Evolutionary conservation across 2,797 vertebrate species (phyloP).

Genomic region (Tiaroga cobitis): DNA sequence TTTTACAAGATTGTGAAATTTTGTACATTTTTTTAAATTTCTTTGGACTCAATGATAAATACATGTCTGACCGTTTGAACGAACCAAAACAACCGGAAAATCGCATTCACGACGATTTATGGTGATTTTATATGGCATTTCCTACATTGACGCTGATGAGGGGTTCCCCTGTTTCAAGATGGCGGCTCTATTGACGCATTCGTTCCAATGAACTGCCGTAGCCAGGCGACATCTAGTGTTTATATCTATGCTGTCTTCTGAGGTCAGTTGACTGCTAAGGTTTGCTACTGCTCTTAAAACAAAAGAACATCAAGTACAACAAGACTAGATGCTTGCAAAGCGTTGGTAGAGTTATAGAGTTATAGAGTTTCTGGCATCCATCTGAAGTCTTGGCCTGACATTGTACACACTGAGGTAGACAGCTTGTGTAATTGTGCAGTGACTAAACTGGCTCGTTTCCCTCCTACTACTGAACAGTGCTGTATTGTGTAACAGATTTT

Average conservation of each 20-base stretch:
- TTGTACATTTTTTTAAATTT: too few relatives aligned
- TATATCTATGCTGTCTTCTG: not conserved
- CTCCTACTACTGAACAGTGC: constrained; percentile 47
- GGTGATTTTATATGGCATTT: too few relatives aligned
- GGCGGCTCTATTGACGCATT: too few relatives aligned
- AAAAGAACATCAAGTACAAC: not conserved
- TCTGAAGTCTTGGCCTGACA: not conserved
- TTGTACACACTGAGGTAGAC: constrained; percentile 30
- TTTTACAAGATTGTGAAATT: too few relatives aligned
- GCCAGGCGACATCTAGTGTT: too few relatives aligned
- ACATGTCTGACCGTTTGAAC: too few relatives aligned
- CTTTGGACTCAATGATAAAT: too few relatives aligned
- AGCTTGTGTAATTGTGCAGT: constrained; percentile 46
- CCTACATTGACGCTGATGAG: too few relatives aligned
- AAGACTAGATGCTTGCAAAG: not conserved
- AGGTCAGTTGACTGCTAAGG: not conserved
- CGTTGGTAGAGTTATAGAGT: not conserved
- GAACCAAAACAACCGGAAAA: too few relatives aligned
- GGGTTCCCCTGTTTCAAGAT: too few relatives aligned
- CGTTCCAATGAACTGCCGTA: too few relatives aligned
- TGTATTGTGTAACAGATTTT: constrained; percentile 40
- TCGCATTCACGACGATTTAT: too few relatives aligned
- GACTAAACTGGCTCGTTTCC: constrained; percentile 53
- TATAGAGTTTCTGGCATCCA: constrained; percentile 2
- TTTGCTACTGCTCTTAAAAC: not conserved